These are phyloP conservation scores for Meloidogyne chitwoodi DNA, from an alignment of 1,140 invertebrate species.

Conservation along the genomic window DNA sequence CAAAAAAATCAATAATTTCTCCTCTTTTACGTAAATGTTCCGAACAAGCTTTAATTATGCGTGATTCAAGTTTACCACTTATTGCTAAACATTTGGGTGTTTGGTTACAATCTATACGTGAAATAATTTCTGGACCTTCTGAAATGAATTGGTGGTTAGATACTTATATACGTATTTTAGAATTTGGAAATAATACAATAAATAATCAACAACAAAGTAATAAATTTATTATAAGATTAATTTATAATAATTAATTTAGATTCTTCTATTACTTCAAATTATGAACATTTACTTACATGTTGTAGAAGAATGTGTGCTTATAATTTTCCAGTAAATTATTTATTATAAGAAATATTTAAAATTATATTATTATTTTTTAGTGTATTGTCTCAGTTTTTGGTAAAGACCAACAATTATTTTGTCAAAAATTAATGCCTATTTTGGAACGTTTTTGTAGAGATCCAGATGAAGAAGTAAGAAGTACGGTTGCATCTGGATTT, in stretches of 20 bases:
- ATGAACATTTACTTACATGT: conserved; percentile 20
- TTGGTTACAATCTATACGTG: conserved; percentile 40
- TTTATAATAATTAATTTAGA: too few relatives aligned
- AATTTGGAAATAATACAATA: conserved; percentile 13
- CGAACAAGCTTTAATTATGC: conserved; percentile 60
- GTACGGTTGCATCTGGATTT: conserved; percentile 54
- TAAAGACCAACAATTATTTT: conserved; percentile 31
- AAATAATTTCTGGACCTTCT: conserved; percentile 34
- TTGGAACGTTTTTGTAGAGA: conserved; percentile 42
- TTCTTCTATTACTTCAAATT: not conserved
- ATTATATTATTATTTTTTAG: conserved; percentile 18
- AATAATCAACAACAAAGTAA: conserved; percentile 8
- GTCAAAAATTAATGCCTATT: conserved; percentile 36
- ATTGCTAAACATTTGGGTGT: conserved; percentile 62
- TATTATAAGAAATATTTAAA: not conserved
- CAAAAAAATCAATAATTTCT: conserved; percentile 60
- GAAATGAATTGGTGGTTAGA: conserved; percentile 52
- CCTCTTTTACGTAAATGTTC: conserved; percentile 62
- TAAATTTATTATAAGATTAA: too few relatives aligned
- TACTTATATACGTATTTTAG: conserved; percentile 45
- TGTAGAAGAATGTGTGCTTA: conserved; percentile 62
- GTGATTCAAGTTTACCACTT: conserved; percentile 61
- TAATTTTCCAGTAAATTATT: conserved; percentile 61
- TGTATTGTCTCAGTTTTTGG: conserved; percentile 39
- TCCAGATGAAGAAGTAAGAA: conserved; percentile 36